Base-by-base conservation (phyloP, 2,888 invertebrate genomes). In the Synergus laeviventris region DNA sequence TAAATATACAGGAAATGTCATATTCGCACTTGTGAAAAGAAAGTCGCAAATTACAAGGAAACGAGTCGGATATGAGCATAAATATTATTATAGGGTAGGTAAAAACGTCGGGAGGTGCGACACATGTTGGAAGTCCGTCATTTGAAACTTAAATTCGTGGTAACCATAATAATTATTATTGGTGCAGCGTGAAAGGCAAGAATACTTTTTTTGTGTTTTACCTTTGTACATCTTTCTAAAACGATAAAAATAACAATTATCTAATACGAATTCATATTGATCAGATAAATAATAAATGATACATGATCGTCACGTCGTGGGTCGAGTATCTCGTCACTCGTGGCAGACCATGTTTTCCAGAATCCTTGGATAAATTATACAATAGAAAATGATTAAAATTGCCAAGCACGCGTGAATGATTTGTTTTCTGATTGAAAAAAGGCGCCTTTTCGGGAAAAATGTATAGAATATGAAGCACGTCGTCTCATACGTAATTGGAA, bases 401-500 rank as follows among this genome's bases (percentile, higher is more conserved):
- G 36, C 49, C n/a, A 49, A 24, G 49, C 70, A 49, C 70, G 70
- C 21, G 70, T 45, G 70, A 49, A 49, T 70, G 70, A 70, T 49
- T 45, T n/a, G 31, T 70, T 49, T 42, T 16, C 24, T 24, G 45
- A 66, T n/a, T 42, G 21, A 42, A 66, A 66, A 66, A 45, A 45
- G 36, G 16, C 1, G 31, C 1, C 49, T 70, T 70, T 70, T 49
- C n/a, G 70, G 70, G 36, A 36, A 70, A 70, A 70, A 70, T 49
- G 31, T 49, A 16, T 45, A 31, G 21, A 66, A 16, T 31, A 31
- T 8, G 24, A 66, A 9, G 66, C 45, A 24, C 66, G 45, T 39
- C n/a, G 70, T 49, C 70, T 70, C 70, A 70, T 70, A 70, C 70
- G 16, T 70, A 70, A 70, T 70, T 70, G 49, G n/a, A 70, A 31